Conservation (phyloP, 2,797 vertebrate genomes). For the Catamblyrhynchus diadema region DNA sequence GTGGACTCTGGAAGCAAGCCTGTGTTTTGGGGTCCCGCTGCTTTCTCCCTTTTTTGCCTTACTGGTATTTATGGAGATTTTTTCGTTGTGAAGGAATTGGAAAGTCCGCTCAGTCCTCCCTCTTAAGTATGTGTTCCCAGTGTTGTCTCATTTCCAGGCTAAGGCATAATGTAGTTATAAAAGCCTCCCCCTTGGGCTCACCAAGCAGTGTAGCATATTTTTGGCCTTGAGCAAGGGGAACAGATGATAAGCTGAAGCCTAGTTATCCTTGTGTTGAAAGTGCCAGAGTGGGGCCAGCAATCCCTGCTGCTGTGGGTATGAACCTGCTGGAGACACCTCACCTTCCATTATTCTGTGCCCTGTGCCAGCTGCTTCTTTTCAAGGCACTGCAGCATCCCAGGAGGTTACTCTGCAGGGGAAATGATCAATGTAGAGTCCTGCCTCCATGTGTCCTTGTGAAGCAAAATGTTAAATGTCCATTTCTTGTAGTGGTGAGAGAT, state of each 20-base stretch:
- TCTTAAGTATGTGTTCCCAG: neutral
- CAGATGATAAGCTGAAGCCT: conserved; percentile 4
- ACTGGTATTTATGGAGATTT: neutral
- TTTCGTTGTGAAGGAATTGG: neutral
- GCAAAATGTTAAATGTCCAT: neutral
- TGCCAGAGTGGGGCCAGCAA: neutral
- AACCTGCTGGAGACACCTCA: neutral
- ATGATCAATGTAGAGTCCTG: neutral
- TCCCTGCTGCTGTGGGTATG: neutral
- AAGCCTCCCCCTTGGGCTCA: neutral
- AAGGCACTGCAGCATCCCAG: neutral
- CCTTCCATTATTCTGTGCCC: neutral
- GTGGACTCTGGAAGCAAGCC: neutral
- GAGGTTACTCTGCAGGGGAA: neutral
- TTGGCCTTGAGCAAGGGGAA: conserved; percentile 1
- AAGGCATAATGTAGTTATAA: neutral
- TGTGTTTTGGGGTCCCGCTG: neutral
- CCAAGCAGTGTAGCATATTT: neutral
- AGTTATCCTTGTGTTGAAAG: neutral
- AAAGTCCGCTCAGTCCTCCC: neutral
- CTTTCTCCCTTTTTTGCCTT: neutral
- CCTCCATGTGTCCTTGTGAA: neutral
- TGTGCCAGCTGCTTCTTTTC: neutral
- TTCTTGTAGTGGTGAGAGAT: neutral
- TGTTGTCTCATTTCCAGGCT: neutral